Percentiles rank a stretch among this genome's conserved stretches.
Evolutionary conservation across 2,888 invertebrate species (phyloP).

Genomic region (Tiliacea citrago): DNA sequence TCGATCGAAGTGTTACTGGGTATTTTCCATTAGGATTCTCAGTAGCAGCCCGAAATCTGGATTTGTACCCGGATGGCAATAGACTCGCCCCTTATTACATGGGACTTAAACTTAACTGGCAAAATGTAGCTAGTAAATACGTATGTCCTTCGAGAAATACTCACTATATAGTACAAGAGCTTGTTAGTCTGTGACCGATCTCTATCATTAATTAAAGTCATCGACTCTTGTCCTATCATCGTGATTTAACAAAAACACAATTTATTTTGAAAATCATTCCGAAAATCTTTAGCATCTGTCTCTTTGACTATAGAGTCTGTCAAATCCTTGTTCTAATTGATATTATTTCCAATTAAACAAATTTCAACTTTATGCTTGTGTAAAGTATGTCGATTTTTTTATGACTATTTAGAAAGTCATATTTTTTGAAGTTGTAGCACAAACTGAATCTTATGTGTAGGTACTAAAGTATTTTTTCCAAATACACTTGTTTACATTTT

Average conservation of each 20-base stretch:
- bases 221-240: constrained; percentile 33
- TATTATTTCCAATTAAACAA: background rate
- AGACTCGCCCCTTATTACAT: background rate
- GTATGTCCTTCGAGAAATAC: background rate
- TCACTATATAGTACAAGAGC: background rate
- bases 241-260: constrained; percentile 32
- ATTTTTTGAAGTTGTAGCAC: no score
- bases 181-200: constrained; percentile 55
- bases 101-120: background rate
- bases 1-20: no score
- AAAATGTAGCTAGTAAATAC: background rate
- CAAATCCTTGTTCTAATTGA: background rate
- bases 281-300: constrained; percentile 19
- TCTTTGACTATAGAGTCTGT: background rate
- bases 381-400: background rate
- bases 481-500: no score
- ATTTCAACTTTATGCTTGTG: background rate
- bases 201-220: constrained; percentile 59
- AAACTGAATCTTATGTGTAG: background rate
- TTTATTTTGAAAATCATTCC: constrained; percentile 23
- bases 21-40: no score
- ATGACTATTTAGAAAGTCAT: background rate
- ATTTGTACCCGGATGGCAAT: no score
- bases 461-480: no score
- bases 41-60: no score